Conservation (phyloP, 37 sponge, comb jelly and placozoan species). For the Petrosia ficiformis region DNA sequence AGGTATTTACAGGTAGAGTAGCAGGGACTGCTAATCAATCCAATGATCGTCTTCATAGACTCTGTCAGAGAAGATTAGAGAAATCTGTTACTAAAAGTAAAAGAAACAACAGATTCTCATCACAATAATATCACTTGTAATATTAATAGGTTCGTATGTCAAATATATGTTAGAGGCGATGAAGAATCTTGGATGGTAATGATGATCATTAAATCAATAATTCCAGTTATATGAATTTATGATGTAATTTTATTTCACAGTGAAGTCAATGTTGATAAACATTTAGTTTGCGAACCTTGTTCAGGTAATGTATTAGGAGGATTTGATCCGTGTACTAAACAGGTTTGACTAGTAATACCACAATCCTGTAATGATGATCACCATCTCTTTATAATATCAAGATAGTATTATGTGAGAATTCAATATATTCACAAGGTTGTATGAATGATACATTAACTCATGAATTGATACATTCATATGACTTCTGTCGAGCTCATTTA, state of each 20-base stretch:
- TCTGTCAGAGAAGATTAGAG: conserved; percentile 47
- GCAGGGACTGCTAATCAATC: conserved; percentile 18
- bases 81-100: conserved; percentile 44
- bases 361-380: neutral
- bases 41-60: conserved; percentile 13
- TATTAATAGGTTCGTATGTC: conserved; percentile 67
- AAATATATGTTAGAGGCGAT: conserved; percentile 85
- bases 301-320: conserved; percentile 75
- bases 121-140: neutral
- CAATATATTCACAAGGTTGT: conserved; percentile 74
- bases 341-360: conserved; percentile 24
- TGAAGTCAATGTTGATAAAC: conserved; percentile 72
- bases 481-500: conserved; percentile 75
- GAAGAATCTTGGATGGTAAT: conserved; percentile 85
- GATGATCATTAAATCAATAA: neutral
- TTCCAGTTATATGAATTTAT: neutral
- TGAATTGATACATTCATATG: conserved; percentile 88
- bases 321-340: conserved; percentile 58
- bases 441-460: conserved; percentile 89
- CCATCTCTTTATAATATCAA: conserved; percentile 10
- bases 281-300: conserved; percentile 93
- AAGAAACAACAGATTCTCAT: neutral
- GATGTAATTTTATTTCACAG: conserved; percentile 33
- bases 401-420: conserved; percentile 92
- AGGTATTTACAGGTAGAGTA: conserved; percentile 23